Evolutionary conservation across 2,888 invertebrate species (phyloP).

Genomic region (Zonitis immaculata): DNA sequence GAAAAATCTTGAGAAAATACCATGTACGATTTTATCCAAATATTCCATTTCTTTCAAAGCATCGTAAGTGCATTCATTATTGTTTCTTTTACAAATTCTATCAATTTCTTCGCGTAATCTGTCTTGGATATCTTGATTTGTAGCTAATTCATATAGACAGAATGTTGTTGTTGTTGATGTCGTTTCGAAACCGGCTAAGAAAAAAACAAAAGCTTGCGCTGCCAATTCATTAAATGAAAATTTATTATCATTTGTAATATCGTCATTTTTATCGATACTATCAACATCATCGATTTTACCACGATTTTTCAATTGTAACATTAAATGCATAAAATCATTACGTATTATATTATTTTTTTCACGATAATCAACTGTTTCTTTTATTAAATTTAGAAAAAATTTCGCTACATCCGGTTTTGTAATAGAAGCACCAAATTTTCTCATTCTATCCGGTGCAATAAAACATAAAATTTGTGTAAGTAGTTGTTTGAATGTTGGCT

Average conservation of each 20-base stretch:
- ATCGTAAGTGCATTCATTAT: conserved; percentile 44
- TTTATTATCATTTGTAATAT: background rate
- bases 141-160: conserved; percentile 52
- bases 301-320: conserved; percentile 47
- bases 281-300: conserved; percentile 12
- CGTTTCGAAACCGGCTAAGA: conserved; percentile 59
- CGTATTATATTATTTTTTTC: conserved; percentile 46
- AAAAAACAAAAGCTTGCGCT: conserved; percentile 55
- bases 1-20: conserved; percentile 10
- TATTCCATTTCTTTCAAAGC: conserved; percentile 47
- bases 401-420: conserved; percentile 13
- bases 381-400: conserved; percentile 35
- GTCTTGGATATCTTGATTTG: conserved; percentile 44
- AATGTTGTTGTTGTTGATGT: conserved; percentile 55
- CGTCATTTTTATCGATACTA: background rate
- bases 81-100: conserved; percentile 33
- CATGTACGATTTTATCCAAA: conserved; percentile 39
- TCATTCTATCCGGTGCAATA: background rate
- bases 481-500: background rate
- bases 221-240: conserved; percentile 26
- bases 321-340: conserved; percentile 54
- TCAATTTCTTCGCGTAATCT: conserved; percentile 45
- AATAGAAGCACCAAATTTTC: background rate
- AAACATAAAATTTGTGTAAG: background rate
- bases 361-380: conserved; percentile 46